Conservation (phyloP, 2,888 invertebrate species). For the Cantharis flavilabris region DNA sequence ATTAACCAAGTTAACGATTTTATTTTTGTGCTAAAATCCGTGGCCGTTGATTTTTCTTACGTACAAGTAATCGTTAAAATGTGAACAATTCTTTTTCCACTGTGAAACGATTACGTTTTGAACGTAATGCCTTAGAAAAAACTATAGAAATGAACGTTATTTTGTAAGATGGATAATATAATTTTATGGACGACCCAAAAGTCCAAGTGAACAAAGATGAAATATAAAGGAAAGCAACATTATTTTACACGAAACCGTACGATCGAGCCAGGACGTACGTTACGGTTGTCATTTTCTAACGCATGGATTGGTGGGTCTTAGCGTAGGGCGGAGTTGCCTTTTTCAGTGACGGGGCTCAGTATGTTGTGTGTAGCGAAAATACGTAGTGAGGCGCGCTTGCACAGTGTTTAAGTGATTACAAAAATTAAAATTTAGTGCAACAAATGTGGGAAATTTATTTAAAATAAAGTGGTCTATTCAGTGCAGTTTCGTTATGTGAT, state of each 20-base stretch:
- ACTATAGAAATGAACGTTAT: slow-evolving; percentile 17
- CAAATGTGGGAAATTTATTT: slow-evolving; percentile 33
- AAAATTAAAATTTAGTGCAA: slow-evolving; percentile 37
- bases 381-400: slow-evolving; percentile 49
- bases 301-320: slow-evolving; percentile 34
- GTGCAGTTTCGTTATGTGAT: slow-evolving; percentile 34
- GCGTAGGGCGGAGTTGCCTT: slow-evolving; percentile 48
- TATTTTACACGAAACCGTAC: slow-evolving; percentile 52
- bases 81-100: neutral
- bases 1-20: neutral
- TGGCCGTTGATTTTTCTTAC: neutral
- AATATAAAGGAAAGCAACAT: slow-evolving; percentile 53
- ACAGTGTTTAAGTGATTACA: slow-evolving; percentile 41
- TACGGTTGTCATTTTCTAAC: slow-evolving; percentile 40
- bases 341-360: slow-evolving; percentile 46
- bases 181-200: slow-evolving; percentile 50
- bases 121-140: neutral
- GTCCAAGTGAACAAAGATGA: slow-evolving; percentile 48
- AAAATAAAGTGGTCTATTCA: slow-evolving; percentile 30
- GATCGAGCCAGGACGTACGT: slow-evolving; percentile 39
- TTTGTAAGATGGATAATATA: slow-evolving; percentile 47
- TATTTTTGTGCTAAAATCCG: neutral
- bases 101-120: neutral
- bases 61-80: neutral
- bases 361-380: slow-evolving; percentile 52